Conservation (phyloP, 64 coral and sea anemone species). For the Dendronephthya gigantea region DNA sequence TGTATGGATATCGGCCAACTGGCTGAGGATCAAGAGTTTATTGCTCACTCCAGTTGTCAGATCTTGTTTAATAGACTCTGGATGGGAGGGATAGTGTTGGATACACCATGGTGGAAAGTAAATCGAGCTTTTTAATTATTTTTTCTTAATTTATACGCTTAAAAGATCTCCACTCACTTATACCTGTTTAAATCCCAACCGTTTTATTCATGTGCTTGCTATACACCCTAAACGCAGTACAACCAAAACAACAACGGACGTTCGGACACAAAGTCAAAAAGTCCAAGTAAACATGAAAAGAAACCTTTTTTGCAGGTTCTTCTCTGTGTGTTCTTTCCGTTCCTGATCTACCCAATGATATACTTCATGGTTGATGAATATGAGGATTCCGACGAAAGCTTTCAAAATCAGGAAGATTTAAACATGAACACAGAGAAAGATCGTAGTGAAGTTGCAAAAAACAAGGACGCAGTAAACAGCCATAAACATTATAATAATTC, state of each 20-base stretch:
- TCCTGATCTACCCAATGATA: constrained; percentile 63
- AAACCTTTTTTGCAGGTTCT: constrained; percentile 66
- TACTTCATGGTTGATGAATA: constrained; percentile 89
- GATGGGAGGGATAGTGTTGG: constrained; percentile 96
- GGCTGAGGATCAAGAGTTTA: constrained; percentile 77
- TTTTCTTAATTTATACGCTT: constrained; percentile 48
- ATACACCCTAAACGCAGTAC: no score
- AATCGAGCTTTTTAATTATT: neutral
- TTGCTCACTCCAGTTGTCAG: constrained; percentile 79
- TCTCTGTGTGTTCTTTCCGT: constrained; percentile 53
- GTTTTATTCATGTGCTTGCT: no score
- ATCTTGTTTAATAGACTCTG: constrained; percentile 80
- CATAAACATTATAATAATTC: neutral
- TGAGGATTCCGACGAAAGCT: constrained; percentile 36
- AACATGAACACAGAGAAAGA: neutral
- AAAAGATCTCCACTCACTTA: no score
- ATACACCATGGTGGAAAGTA: constrained; percentile 85
- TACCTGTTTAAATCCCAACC: no score
- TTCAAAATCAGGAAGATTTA: neutral
- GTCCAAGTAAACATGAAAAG: no score
- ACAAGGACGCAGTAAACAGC: neutral
- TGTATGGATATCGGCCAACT: constrained; percentile 70
- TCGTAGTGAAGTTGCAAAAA: constrained; percentile 53
- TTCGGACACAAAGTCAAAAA: no score
- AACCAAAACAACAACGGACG: no score